phyloP scores from a whole-genome alignment of 2,113 vertebrate genomes.

The Caranx melampygus region DNA sequence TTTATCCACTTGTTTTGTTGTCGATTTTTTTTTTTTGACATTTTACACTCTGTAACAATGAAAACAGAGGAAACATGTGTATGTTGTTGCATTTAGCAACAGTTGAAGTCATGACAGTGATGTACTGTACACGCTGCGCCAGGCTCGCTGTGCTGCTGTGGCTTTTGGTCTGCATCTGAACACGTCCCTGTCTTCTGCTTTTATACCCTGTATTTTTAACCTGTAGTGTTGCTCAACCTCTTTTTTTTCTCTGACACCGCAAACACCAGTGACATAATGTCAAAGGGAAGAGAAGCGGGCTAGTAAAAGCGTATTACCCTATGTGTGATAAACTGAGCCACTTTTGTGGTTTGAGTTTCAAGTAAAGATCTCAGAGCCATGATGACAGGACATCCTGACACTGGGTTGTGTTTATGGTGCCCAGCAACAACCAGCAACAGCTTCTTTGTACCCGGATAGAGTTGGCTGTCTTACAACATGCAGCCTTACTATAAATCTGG shows the following conservation, averaged over 20 bases:
- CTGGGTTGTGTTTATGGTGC: slow-evolving; percentile 1
- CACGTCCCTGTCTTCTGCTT: slow-evolving; percentile 26
- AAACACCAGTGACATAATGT: neutral
- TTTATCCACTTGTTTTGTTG: neutral
- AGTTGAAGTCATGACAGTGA: neutral
- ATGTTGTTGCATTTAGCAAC: neutral
- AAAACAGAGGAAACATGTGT: neutral
- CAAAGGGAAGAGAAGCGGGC: neutral
- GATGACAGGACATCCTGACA: neutral
- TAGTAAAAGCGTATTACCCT: neutral
- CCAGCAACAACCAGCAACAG: slow-evolving; percentile 27
- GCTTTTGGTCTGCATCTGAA: neutral
- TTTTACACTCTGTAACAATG: neutral
- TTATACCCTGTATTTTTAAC: slow-evolving; percentile 51
- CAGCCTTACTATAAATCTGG: neutral
- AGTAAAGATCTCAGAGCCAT: neutral
- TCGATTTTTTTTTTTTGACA: neutral
- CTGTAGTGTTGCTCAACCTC: neutral
- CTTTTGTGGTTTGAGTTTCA: slow-evolving; percentile 4
- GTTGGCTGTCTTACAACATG: neutral
- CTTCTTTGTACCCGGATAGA: neutral
- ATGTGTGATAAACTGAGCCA: no score
- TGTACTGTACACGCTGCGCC: no score
- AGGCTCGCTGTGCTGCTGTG: neutral
- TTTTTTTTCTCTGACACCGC: slow-evolving; percentile 21